Evolutionary conservation across 1,140 invertebrate genomes (phyloP), one percentile per base, ranked within the genome.

Genomic region (Drosophila bifasciata): DNA sequence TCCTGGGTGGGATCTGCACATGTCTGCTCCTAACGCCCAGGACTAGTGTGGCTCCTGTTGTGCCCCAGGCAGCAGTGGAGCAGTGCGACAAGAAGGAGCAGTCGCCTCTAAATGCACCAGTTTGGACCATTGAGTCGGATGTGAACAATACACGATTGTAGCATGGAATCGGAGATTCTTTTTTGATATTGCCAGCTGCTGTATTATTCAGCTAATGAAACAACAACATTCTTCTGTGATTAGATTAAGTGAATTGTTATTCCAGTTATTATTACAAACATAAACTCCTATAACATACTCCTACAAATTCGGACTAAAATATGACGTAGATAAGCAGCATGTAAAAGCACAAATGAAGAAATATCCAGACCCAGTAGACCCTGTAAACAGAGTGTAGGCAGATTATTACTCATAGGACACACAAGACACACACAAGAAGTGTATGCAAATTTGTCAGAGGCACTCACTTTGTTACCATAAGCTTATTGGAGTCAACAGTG

Each of bases 401-500:
- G 5, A 13, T 9, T 13, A 53, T 13, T 36, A 36, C 11, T 36
- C 32, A 36, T 36, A 39, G 6, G 1, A 15, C 13, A 1, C 7
- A 46, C 9, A 21, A 13, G 17, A 13, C 2, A 11, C 5, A n/a
- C n/a, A n/a, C n/a, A n/a, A n/a, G n/a, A n/a, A 21, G 17, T 0
- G 19, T 21, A 1, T 9, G 13, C 11, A n/a, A 9, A 50, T 28
- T 28, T 55, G 23, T 5, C 16, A 5, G 8, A 21, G 4, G 1
- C 21, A 39, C 74, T 84, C 41, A 91, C 90, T 49, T 95, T 69
- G 93, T 93, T 5, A 97, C 91, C 85, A 95, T 95, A 67, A 91
- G 94, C 79, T 93, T 93, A 0, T 95, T 95, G 8, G 92, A 92
- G 2, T 93, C 93, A 40, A 96, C 83, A 7, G 94, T 94, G 7